Conservation (phyloP, 2,888 invertebrate species). For the Invenusta paracnida region DNA sequence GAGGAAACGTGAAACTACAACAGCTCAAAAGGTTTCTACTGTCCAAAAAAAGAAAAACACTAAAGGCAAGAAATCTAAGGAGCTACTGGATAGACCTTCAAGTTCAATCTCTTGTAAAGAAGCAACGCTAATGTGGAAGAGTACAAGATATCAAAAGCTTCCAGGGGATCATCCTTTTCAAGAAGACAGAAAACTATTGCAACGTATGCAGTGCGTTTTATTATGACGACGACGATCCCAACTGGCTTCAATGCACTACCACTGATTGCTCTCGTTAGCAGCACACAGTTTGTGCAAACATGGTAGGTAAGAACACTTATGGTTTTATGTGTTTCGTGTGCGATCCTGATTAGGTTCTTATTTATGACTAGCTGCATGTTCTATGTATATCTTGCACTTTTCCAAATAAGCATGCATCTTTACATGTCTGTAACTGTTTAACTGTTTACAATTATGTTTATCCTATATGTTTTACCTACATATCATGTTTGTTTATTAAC, state of each 20-base stretch:
- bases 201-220: not conserved
- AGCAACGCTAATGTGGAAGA: not conserved
- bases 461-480: not conserved
- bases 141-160: not conserved
- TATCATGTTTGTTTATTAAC: not conserved
- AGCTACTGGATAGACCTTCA: not conserved
- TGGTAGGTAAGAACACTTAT: not conserved
- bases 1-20: not conserved
- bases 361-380: not conserved
- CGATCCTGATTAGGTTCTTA: not conserved
- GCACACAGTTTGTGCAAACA: not conserved
- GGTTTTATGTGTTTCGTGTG: not conserved
- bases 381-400: not conserved
- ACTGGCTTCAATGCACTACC: not conserved
- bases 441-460: not conserved
- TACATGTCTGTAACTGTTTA: not conserved
- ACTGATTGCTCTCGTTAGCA: not conserved
- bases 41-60: not conserved
- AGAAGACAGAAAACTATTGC: not conserved
- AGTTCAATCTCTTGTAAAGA: not conserved
- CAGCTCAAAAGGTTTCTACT: not conserved
- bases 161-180: not conserved
- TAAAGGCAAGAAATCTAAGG: not conserved
- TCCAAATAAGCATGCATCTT: not conserved
- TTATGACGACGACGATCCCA: not conserved